A percentile compares a stretch with the other conserved stretches of the same genome.
Evolutionary conservation across 2,888 invertebrate genomes (phyloP).

Genomic region (Sinodicranocentrus sp.): DNA sequence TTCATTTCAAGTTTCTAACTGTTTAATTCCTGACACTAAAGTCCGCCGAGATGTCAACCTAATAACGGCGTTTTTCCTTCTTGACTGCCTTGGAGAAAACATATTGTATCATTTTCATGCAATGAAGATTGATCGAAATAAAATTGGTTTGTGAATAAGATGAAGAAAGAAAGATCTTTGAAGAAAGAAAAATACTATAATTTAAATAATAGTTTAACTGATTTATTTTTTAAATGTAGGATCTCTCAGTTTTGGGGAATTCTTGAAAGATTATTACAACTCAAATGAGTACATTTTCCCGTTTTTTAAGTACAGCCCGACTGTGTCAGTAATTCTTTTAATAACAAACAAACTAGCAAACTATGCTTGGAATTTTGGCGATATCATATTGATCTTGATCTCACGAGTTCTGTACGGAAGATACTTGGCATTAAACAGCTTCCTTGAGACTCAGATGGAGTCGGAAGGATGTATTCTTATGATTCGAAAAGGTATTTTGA

Average conservation of each 20-base stretch:
- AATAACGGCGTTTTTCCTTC: conserved; percentile 63
- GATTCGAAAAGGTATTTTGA: conserved; percentile 53
- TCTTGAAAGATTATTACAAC: conserved; percentile 70
- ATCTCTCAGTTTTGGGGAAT: conserved; percentile 27
- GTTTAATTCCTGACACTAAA: conserved; percentile 44
- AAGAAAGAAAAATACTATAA: no score
- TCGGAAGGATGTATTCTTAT: conserved; percentile 48
- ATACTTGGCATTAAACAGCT: conserved; percentile 66
- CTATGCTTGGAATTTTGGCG: conserved; percentile 74
- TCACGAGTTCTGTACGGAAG: conserved; percentile 68
- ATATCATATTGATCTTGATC: conserved; percentile 72
- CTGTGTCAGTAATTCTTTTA: conserved; percentile 58
- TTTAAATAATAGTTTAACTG: no score
- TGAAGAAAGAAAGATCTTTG: no score
- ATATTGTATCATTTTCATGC: conserved; percentile 72
- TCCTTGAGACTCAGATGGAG: conserved; percentile 60
- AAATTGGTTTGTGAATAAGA: neutral
- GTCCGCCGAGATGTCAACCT: conserved; percentile 66
- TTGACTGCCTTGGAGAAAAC: conserved; percentile 73
- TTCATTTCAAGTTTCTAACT: conserved; percentile 46
- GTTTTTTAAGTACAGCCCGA: conserved; percentile 68
- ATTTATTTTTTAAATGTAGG: conserved; percentile 18
- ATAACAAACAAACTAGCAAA: conserved; percentile 71
- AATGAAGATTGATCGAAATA: conserved; percentile 55
- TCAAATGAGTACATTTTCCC: conserved; percentile 67